phyloP scores from a whole-genome alignment of 1,140 invertebrate genomes.

The Drosophila repletoides region DNA sequence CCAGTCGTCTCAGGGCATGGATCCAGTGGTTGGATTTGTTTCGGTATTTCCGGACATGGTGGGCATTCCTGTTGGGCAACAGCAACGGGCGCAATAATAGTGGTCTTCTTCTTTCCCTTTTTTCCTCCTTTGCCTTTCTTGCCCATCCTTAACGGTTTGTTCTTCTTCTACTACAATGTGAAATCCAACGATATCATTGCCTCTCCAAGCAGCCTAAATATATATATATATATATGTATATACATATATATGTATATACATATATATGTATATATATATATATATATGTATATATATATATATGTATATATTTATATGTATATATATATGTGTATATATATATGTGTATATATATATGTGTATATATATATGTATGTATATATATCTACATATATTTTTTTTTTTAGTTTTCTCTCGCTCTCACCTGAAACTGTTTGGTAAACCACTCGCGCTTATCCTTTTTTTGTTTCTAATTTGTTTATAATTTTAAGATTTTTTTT shows the following conservation, averaged over 20 bases:
- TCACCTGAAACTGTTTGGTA: not conserved
- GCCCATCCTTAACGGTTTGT: not conserved
- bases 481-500: not conserved
- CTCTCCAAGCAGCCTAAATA: too few relatives aligned
- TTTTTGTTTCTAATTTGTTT: slow-evolving; percentile 1
- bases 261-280: too few relatives aligned
- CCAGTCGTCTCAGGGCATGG: slow-evolving; percentile 58
- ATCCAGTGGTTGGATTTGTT: slow-evolving; percentile 58
- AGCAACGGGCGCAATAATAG: not conserved
- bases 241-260: too few relatives aligned
- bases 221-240: too few relatives aligned
- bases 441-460: too few relatives aligned
- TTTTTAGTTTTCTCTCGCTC: too few relatives aligned
- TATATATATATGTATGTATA: too few relatives aligned
- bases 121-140: slow-evolving; percentile 37
- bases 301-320: too few relatives aligned
- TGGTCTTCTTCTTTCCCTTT: slow-evolving; percentile 32
- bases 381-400: too few relatives aligned
- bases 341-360: too few relatives aligned
- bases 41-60: slow-evolving; percentile 54
- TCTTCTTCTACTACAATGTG: not conserved
- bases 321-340: too few relatives aligned
- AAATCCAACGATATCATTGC: not conserved
- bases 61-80: slow-evolving; percentile 42
- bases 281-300: too few relatives aligned